These are phyloP conservation scores for Muscina levida DNA, from an alignment of 2,888 invertebrate species.

Conservation along the genomic window DNA sequence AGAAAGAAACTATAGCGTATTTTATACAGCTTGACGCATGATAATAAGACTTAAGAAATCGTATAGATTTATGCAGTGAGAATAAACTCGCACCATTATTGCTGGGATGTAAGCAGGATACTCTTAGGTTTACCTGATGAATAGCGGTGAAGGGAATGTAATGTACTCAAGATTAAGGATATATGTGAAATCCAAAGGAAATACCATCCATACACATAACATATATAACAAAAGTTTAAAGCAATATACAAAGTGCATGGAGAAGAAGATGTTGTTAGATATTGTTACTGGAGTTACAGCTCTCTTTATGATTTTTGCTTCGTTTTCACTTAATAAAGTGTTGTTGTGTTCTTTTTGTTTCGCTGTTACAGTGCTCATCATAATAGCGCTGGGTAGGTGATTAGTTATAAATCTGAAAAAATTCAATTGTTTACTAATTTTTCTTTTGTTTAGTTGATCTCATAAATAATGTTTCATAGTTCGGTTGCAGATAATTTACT, in stretches of 20 bases:
- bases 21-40: background rate
- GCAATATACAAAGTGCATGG: too few species aligned
- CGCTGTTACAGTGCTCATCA: background rate
- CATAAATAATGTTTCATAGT: too few species aligned
- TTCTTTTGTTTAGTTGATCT: too few species aligned
- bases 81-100: background rate
- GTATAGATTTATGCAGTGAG: background rate
- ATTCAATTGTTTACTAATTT: too few species aligned
- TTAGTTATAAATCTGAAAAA: too few species aligned
- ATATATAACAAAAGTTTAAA: background rate
- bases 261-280: background rate
- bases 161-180: constrained; percentile 5
- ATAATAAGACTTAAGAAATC: background rate
- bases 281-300: background rate
- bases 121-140: background rate
- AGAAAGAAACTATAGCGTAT: background rate
- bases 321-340: background rate
- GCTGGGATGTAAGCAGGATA: too few species aligned
- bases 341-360: constrained; percentile 4
- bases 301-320: background rate
- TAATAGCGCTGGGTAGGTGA: too few species aligned
- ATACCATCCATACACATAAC: background rate
- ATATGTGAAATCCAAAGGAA: background rate
- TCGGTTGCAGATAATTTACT: too few species aligned
- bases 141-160: background rate